Evolutionary conservation across 2,797 vertebrate genomes (phyloP), one percentile per base, ranked within the genome.

Genomic region (Odontamblyopus rebecca): DNA sequence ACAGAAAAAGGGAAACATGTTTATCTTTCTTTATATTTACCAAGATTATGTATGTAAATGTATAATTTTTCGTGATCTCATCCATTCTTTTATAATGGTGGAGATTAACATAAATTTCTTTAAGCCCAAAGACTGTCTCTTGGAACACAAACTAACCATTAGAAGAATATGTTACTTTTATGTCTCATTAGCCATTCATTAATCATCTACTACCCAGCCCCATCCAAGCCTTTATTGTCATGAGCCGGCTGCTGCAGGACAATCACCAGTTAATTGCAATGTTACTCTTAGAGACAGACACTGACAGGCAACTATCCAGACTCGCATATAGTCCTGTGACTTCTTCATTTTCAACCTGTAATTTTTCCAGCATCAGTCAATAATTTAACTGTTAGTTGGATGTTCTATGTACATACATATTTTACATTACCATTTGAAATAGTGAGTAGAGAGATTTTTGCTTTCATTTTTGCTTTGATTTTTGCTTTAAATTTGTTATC

Each of bases 101-200:
- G 51, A 53, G 6, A 53, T 53, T 53, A 16, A n/a, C 18, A 6
- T 53, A 18, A 53, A 53, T 53, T 7, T 53, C 51, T 53, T 32
- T 18, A 61, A 13, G 1, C 3, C 19, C 23, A 26, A 44, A 48
- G 32, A 50, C 26, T 4, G 35, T 15, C 61, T 30, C 44, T 15
- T 30, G 30, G 48, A n/a, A 27, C 48, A 66, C 26, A 16, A 66
- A 15, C 15, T 51, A 13, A 50, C 26, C 63, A 51, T 27, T 5
- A 18, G n/a, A 26, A 38, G 35, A 19, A 35, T 35, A 26, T 41
- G 11, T 63, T 63, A 65, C 26, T 65, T 27, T 27, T 66, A 26
- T 65, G 9, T 65, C 18, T 67, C 6, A 16, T 66, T 51, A 51
- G 51, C 64, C 64, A 65, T 48, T 48, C 41, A 65, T 65, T 65